Conservation (phyloP, 2,888 invertebrate genomes). For the Drosophila barbarae region DNA sequence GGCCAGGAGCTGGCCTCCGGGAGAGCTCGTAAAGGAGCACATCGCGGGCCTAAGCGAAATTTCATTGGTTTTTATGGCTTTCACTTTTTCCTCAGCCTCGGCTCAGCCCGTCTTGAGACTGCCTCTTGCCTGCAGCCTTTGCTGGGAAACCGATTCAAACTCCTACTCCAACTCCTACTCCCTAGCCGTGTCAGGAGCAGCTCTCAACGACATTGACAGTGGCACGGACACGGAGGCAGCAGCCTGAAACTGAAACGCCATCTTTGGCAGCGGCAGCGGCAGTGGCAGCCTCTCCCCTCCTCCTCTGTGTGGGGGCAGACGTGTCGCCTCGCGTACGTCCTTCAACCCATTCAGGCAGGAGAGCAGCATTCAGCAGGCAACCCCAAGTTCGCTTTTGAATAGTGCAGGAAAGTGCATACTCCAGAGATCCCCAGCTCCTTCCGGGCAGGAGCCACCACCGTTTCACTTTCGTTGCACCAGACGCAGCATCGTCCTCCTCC, state of each 20-base stretch:
- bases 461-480: conserved; percentile 62
- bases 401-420: conserved; percentile 73
- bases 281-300: conserved; percentile 8
- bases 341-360: conserved; percentile 44
- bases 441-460: conserved; percentile 55
- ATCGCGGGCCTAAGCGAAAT: conserved; percentile 65
- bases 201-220: conserved; percentile 20
- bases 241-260: conserved; percentile 25
- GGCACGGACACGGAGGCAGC: neutral
- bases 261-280: conserved; percentile 25
- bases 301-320: neutral
- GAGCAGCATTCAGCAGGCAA: conserved; percentile 6
- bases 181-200: conserved; percentile 2
- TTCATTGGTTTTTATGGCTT: conserved; percentile 70
- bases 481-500: neutral
- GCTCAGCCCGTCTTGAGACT: conserved; percentile 13
- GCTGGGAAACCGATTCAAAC: neutral
- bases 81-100: conserved; percentile 32
- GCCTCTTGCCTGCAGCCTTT: neutral
- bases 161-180: neutral
- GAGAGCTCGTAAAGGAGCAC: conserved; percentile 59
- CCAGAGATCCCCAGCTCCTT: conserved; percentile 40
- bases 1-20: conserved; percentile 1
- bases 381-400: conserved; percentile 61
- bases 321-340: conserved; percentile 56